phyloP scores from a whole-genome alignment of 2,797 vertebrate genomes.

The Lepus townsendii region DNA sequence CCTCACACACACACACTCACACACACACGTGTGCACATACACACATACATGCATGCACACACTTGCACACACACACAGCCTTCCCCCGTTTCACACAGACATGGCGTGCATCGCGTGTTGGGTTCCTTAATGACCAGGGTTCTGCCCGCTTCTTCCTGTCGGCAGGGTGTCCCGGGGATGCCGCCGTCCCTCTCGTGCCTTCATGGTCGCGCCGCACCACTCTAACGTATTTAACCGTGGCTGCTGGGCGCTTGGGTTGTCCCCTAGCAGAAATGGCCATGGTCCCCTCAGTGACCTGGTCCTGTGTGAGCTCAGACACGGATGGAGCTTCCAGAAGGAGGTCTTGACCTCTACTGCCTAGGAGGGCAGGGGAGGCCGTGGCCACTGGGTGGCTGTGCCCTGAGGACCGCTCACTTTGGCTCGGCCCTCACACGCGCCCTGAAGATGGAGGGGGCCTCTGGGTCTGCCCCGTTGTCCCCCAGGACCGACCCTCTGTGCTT shows the following conservation, averaged over 20 bases:
- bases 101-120: neutral
- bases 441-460: neutral
- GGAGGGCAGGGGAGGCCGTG: neutral
- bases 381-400: rapidly evolving
- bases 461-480: neutral
- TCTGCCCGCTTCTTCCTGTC: neutral
- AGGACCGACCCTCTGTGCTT: neutral
- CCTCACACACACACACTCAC: no score
- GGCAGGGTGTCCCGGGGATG: neutral
- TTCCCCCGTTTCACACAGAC: neutral
- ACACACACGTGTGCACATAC: neutral
- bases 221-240: neutral
- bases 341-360: neutral
- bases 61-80: neutral
- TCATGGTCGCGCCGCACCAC: neutral
- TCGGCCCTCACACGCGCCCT: neutral
- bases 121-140: neutral
- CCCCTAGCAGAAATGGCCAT: neutral
- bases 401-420: rapidly evolving
- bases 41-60: neutral
- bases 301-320: neutral
- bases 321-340: neutral
- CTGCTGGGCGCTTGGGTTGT: rapidly evolving
- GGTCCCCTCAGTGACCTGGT: no score
- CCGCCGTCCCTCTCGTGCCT: neutral